A percentile compares a stretch with the other conserved stretches of the same genome.
phyloP scores from a whole-genome alignment of 1,140 invertebrate species.

The Scaptomyza graminum region DNA sequence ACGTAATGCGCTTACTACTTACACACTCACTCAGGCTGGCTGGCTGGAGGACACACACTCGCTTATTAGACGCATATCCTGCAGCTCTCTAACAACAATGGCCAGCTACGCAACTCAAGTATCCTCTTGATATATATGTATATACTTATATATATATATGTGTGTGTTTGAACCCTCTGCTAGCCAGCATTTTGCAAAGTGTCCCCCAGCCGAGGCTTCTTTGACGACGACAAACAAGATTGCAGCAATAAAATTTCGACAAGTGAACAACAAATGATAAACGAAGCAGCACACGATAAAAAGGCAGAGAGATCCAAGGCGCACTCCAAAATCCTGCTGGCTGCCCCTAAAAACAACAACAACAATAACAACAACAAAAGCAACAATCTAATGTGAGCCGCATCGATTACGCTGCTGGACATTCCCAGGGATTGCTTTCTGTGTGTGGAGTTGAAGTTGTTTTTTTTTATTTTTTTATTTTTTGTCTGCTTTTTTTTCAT shows the following conservation, averaged over 20 bases:
- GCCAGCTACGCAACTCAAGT: slow-evolving; percentile 36
- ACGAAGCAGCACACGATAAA: slow-evolving; percentile 78
- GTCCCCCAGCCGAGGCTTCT: slow-evolving; percentile 62
- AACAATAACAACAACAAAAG: slow-evolving; percentile 20
- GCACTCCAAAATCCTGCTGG: slow-evolving; percentile 64
- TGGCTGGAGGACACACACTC: slow-evolving; percentile 26
- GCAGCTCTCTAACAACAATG: slow-evolving; percentile 61
- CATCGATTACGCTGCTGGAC: slow-evolving; percentile 66
- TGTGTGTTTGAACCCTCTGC: slow-evolving; percentile 4
- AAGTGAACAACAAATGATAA: slow-evolving; percentile 82
- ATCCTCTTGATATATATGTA: slow-evolving; percentile 26
- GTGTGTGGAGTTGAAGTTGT: slow-evolving; percentile 8
- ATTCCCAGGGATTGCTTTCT: slow-evolving; percentile 20
- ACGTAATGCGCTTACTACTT: slow-evolving; percentile 68
- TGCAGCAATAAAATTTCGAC: slow-evolving; percentile 82
- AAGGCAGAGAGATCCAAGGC: slow-evolving; percentile 41
- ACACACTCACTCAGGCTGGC: slow-evolving; percentile 12
- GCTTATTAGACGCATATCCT: slow-evolving; percentile 78
- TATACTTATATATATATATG: neutral
- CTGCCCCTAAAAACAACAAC: slow-evolving; percentile 17
- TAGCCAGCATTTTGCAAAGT: slow-evolving; percentile 51
- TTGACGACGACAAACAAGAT: slow-evolving; percentile 78
- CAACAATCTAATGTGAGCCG: slow-evolving; percentile 66
- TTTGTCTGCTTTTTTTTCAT: slow-evolving; percentile 40
- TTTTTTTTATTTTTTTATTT: slow-evolving; percentile 19